These are phyloP conservation scores for Apantesis nais DNA, from an alignment of 2,888 invertebrate genomes.

Conservation along the genomic window DNA sequence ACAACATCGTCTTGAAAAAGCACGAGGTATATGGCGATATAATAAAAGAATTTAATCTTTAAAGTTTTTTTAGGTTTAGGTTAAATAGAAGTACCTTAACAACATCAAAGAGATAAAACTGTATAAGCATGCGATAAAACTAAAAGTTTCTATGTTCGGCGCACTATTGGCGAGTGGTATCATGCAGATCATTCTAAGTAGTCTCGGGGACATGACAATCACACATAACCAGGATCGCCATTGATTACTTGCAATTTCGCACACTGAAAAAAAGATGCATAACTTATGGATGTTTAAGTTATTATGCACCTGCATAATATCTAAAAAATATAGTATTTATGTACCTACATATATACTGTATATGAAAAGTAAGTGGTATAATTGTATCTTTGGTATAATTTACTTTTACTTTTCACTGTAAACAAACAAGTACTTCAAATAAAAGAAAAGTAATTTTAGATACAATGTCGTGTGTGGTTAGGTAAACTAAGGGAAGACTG, in stretches of 20 bases:
- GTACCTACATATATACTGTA: too few species aligned
- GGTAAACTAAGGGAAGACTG: too few species aligned
- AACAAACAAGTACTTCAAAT: too few species aligned
- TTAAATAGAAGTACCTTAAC: constrained; percentile 44
- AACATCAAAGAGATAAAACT: constrained; percentile 54
- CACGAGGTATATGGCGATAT: background rate
- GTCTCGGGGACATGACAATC: constrained; percentile 62
- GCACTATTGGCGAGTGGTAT: constrained; percentile 66
- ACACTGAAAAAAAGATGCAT: constrained; percentile 56
- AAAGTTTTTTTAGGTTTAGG: background rate
- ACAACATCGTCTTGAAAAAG: background rate
- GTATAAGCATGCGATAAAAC: constrained; percentile 61
- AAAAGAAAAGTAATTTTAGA: too few species aligned
- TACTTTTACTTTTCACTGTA: too few species aligned
- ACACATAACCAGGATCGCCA: constrained; percentile 69
- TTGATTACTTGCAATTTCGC: constrained; percentile 75
- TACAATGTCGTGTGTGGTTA: too few species aligned
- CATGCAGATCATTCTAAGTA: constrained; percentile 60
- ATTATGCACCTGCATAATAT: too few species aligned
- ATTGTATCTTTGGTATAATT: too few species aligned
- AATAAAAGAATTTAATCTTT: background rate
- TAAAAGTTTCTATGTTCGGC: constrained; percentile 70
- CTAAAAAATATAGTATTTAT: too few species aligned
- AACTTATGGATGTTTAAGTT: background rate
- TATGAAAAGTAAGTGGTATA: too few species aligned